A percentile compares a stretch with the other conserved stretches of the same genome.
These are phyloP conservation scores for Aptenodytes forsteri DNA, from an alignment of 2,113 vertebrate species.

Conservation along the genomic window DNA sequence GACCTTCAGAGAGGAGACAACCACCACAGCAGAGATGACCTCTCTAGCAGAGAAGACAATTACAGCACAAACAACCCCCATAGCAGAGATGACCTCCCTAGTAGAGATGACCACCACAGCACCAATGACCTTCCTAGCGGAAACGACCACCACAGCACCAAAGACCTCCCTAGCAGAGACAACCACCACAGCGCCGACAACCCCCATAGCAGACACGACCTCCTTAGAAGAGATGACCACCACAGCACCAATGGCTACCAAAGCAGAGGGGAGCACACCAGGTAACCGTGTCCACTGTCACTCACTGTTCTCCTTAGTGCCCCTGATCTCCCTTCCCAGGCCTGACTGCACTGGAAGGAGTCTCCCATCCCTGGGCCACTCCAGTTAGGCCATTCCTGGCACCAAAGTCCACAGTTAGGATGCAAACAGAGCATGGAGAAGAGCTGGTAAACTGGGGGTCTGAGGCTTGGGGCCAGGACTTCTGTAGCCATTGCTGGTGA, in stretches of 20 bases:
- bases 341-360: too few species aligned
- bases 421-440: not conserved
- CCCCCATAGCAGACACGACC: not conserved
- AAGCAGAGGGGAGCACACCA: not conserved
- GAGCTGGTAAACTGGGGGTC: not conserved
- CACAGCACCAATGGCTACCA: rapidly evolving
- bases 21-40: rapidly evolving
- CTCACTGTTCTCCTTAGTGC: not conserved
- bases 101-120: rapidly evolving
- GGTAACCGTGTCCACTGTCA: not conserved
- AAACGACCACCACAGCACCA: not conserved
- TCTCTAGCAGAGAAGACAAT: rapidly evolving
- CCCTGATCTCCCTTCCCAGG: not conserved
- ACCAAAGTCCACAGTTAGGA: not conserved
- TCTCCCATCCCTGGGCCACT: too few species aligned
- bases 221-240: rapidly evolving
- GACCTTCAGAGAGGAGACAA: rapidly evolving
- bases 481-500: not conserved
- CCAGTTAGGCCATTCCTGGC: not conserved
- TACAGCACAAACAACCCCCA: rapidly evolving
- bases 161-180: not conserved
- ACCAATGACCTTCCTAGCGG: rapidly evolving
- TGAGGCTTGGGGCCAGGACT: not conserved
- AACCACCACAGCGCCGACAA: not conserved
- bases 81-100: rapidly evolving